These are phyloP conservation scores for Erebia epiphron DNA, from an alignment of 2,888 invertebrate species.

Conservation along the genomic window DNA sequence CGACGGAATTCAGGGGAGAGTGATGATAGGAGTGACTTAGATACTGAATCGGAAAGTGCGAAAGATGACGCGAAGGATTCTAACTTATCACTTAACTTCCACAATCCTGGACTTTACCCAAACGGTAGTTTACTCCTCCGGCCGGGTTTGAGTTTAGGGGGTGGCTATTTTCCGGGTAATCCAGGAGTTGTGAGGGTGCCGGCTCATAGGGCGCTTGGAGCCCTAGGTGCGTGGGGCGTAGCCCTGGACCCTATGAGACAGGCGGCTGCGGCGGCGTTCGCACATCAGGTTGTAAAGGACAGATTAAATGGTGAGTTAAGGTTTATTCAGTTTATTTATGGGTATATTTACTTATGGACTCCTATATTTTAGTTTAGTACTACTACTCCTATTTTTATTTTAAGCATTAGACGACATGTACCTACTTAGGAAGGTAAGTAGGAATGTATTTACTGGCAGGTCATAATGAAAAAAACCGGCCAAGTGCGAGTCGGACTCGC, in stretches of 20 bases:
- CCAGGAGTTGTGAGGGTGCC: conserved; percentile 92
- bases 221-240: conserved; percentile 81
- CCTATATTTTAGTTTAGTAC: too few species aligned
- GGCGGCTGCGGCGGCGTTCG: conserved; percentile 88
- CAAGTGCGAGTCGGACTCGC: too few species aligned
- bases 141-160: conserved; percentile 76
- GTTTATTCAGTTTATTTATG: too few species aligned
- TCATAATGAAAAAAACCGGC: too few species aligned
- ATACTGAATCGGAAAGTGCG: conserved; percentile 79
- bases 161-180: conserved; percentile 81
- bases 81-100: conserved; percentile 69
- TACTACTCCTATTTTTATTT: too few species aligned
- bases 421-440: too few species aligned
- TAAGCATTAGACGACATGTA: too few species aligned
- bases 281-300: conserved; percentile 92
- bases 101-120: conserved; percentile 69
- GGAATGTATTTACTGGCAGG: too few species aligned
- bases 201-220: conserved; percentile 86
- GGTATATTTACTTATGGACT: too few species aligned
- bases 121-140: conserved; percentile 70
- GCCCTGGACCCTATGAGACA: conserved; percentile 85
- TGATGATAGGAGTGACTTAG: conserved; percentile 77
- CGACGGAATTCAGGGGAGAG: conserved; percentile 77
- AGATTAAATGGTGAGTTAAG: conserved; percentile 89
- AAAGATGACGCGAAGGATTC: conserved; percentile 72